Conservation (phyloP, 2,113 vertebrate species). For the Isichthys henryi region DNA sequence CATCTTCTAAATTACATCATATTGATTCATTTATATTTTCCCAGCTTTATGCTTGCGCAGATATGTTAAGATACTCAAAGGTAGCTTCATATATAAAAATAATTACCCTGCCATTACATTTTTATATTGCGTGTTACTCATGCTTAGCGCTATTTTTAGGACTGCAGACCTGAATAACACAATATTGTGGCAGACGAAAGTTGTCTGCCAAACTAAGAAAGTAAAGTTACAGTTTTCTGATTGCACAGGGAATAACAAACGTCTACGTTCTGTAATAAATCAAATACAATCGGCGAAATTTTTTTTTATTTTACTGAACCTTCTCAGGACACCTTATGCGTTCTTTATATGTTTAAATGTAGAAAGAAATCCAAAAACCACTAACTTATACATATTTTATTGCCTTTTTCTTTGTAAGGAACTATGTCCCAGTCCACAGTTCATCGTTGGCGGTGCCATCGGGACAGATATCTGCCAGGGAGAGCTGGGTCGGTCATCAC, state of each 20-base stretch:
- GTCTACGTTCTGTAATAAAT: background rate
- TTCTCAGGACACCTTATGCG: background rate
- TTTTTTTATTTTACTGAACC: background rate
- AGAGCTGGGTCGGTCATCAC: background rate
- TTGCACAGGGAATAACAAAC: background rate
- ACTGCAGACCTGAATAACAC: background rate
- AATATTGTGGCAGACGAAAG: background rate
- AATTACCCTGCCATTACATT: background rate
- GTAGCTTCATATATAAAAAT: background rate
- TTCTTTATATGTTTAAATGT: background rate
- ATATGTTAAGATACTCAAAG: background rate
- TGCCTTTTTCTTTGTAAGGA: conserved; percentile 18
- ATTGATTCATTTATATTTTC: background rate
- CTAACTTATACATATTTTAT: background rate
- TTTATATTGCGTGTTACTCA: background rate
- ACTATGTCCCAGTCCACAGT: conserved; percentile 22
- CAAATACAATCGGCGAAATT: background rate
- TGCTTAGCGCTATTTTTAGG: background rate
- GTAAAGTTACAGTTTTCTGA: background rate
- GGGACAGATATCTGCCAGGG: conserved; percentile 20
- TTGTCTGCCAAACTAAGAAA: background rate
- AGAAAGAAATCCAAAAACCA: background rate
- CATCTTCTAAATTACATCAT: background rate
- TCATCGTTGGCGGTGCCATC: conserved; percentile 27
- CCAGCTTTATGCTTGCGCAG: background rate